Evolutionary conservation across 2,113 vertebrate species (phyloP).

Genomic region (Cisticola juncidis): DNA sequence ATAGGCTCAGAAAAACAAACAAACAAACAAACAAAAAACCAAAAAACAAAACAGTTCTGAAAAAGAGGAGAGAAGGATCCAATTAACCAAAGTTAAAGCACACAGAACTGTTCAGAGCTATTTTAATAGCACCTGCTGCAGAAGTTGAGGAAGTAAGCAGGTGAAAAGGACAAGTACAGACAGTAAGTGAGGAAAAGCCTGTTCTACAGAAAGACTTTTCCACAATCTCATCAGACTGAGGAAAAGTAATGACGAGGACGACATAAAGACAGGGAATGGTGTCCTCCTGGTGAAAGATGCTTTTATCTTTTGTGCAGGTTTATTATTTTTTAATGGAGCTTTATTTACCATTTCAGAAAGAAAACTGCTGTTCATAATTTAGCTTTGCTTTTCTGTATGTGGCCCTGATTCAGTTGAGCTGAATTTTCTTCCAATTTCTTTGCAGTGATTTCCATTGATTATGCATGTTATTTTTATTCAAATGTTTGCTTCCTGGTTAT

Average conservation of each 20-base stretch:
- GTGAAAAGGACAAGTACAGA: background rate
- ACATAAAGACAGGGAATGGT: background rate
- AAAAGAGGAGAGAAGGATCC: background rate
- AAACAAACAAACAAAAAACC: too few species aligned
- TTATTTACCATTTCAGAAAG: background rate
- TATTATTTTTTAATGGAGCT: background rate
- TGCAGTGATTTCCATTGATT: background rate
- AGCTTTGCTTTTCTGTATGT: background rate
- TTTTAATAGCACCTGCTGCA: background rate
- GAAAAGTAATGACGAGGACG: background rate
- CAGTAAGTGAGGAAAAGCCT: background rate
- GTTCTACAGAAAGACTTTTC: background rate
- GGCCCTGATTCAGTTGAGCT: background rate
- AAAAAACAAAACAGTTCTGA: background rate
- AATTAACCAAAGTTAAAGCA: background rate
- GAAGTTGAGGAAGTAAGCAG: background rate
- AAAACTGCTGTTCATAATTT: background rate
- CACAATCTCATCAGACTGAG: background rate
- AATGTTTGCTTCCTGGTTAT: background rate
- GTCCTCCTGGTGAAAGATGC: background rate
- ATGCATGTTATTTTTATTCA: background rate
- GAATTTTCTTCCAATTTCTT: background rate
- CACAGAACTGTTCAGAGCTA: background rate
- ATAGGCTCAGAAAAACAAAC: background rate
- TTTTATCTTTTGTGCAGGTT: background rate